Conservation (phyloP, 1,140 invertebrate species). For the Coelopa frigida region DNA sequence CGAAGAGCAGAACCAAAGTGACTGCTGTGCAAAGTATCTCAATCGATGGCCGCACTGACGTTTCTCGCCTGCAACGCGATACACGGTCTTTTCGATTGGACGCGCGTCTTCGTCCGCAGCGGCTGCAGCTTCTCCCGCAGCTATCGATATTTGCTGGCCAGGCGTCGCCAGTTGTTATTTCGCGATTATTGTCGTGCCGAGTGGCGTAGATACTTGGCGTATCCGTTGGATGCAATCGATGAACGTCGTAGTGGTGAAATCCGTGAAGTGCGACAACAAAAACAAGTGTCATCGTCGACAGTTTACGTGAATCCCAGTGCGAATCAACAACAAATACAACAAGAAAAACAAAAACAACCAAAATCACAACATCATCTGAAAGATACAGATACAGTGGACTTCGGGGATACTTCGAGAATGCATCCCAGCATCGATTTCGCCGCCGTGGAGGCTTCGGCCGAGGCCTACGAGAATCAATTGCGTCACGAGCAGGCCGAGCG, state of each 20-base stretch:
- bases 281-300: neutral
- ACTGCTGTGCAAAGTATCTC: no score
- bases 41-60: constrained; percentile 37
- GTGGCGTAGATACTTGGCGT: no score
- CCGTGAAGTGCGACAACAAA: no score
- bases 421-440: constrained; percentile 29
- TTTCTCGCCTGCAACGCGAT: constrained; percentile 23
- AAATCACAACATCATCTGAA: neutral
- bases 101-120: constrained; percentile 33
- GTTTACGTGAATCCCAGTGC: neutral
- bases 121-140: constrained; percentile 3
- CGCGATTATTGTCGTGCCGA: no score
- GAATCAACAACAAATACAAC: no score
- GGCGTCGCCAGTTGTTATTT: no score
- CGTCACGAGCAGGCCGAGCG: neutral
- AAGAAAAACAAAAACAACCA: no score
- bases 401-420: no score
- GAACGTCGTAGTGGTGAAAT: no score
- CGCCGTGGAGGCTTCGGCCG: constrained; percentile 27
- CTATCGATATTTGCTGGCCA: no score
- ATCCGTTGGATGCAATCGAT: no score
- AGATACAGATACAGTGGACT: neutral
- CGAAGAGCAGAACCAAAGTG: no score
- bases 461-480: constrained; percentile 18
- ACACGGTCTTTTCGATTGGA: constrained; percentile 29